Base-by-base conservation (phyloP, 2,888 invertebrate genomes). In the Leptinotarsa tumamoca region DNA sequence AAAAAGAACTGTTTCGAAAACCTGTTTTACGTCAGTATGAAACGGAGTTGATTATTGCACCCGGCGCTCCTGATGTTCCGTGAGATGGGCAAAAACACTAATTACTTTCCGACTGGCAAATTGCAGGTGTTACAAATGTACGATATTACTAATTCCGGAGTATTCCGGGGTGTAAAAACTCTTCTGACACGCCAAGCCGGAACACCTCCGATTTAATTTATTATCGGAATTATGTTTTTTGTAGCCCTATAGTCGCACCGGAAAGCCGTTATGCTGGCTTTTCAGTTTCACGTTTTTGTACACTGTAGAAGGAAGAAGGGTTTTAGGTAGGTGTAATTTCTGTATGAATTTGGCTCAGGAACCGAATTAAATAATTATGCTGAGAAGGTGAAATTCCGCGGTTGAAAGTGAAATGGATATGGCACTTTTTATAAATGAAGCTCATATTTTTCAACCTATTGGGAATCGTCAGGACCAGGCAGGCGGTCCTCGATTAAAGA, bases 41-140 rank as follows among this genome's bases (percentile, higher is more conserved):
- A 61, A 61, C 13, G 63, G 17, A 63, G 10, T 33, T 43, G 43
- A 63, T 63, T 27, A 63, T n/a, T 5, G 63, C 43, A 63, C 10
- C 61, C 58, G 66, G 23, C 18, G 61, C 43, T 51, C 50, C 49
- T 51, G 63, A 73, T 70, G 68, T 85, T 87, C 86, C 87, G 87
- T 87, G 87, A 87, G 86, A 86, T 86, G 85, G 86, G 87, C 87
- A 87, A 87, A 88, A 87, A 87, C 87, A 86, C 87, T 87, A 88
- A 87, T 88, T 88, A 87, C 87, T 87, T 88, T 87, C 85, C 87
- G 87, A 86, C 87, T 83, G 85, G 86, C 87, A 87, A 87, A 87
- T 87, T 87, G 87, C 88, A 88, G 88, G 88, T 88, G 87, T 86
- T 87, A 86, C 87, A 85, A 86, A 87, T 87, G 87, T 83, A 81